Evolutionary conservation across 2,888 invertebrate genomes (phyloP).

Genomic region (Lysandra coridon): DNA sequence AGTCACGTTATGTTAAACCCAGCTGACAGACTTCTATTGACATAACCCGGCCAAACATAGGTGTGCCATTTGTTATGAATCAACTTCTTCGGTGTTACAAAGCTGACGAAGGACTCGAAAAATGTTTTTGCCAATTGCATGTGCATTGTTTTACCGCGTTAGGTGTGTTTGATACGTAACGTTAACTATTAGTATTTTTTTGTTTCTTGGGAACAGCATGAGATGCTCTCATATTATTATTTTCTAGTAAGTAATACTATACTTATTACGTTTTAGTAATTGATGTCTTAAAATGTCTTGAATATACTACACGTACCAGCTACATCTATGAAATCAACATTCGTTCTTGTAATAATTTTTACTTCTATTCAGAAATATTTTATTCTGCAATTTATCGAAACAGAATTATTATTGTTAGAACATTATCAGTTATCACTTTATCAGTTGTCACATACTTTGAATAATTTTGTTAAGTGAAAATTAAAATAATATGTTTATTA

Average conservation of each 20-base stretch:
- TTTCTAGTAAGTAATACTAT: not conserved
- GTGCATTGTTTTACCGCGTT: not conserved
- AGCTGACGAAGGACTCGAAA: not conserved
- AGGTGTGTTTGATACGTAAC: too few species aligned
- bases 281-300: not conserved
- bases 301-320: too few species aligned
- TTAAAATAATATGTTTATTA: not conserved
- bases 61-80: not conserved
- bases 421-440: too few species aligned
- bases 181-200: not conserved
- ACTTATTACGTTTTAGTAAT: too few species aligned
- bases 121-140: not conserved
- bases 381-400: too few species aligned
- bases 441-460: too few species aligned
- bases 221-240: not conserved
- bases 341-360: too few species aligned
- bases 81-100: not conserved
- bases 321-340: too few species aligned
- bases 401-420: too few species aligned
- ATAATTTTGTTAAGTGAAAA: not conserved
- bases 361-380: too few species aligned
- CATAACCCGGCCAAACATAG: not conserved
- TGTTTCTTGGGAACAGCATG: too few species aligned
- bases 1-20: not conserved
- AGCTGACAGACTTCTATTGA: not conserved